phyloP scores from a whole-genome alignment of 2,888 invertebrate species.

The Aradus depressus region DNA sequence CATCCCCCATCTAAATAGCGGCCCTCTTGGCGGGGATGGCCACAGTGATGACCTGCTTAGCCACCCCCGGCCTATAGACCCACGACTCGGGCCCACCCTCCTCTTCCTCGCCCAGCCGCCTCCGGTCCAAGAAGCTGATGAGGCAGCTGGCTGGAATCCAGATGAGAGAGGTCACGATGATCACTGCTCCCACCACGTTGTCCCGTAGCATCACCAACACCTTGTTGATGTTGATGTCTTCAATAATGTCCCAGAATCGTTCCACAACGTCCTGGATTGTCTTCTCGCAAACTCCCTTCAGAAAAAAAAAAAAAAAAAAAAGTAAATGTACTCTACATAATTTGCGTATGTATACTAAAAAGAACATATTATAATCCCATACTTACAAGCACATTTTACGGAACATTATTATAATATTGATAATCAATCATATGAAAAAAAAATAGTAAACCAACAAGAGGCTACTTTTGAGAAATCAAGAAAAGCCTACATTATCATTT shows the following conservation, averaged over 20 bases:
- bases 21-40: conserved; percentile 5
- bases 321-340: background rate
- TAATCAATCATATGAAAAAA: too few species aligned
- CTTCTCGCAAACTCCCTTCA: conserved; percentile 84
- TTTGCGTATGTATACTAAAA: background rate
- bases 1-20: too few species aligned
- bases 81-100: background rate
- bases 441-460: too few species aligned
- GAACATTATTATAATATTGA: too few species aligned
- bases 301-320: conserved; percentile 16
- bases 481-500: too few species aligned
- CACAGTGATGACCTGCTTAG: conserved; percentile 7
- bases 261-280: conserved; percentile 91
- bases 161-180: conserved; percentile 76
- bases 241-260: conserved; percentile 94
- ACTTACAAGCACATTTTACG: too few species aligned
- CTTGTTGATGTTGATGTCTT: conserved; percentile 89
- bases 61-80: background rate
- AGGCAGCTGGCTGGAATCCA: conserved; percentile 93
- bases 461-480: too few species aligned
- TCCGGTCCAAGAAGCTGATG: conserved; percentile 62
- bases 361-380: too few species aligned
- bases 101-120: conserved; percentile 44
- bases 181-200: conserved; percentile 88
- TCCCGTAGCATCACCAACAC: conserved; percentile 79